A percentile compares a stretch with the other conserved stretches of the same genome.
Evolutionary conservation across 92 coral and sea anemone species (phyloP).

Genomic region (Parazoanthus darwini): DNA sequence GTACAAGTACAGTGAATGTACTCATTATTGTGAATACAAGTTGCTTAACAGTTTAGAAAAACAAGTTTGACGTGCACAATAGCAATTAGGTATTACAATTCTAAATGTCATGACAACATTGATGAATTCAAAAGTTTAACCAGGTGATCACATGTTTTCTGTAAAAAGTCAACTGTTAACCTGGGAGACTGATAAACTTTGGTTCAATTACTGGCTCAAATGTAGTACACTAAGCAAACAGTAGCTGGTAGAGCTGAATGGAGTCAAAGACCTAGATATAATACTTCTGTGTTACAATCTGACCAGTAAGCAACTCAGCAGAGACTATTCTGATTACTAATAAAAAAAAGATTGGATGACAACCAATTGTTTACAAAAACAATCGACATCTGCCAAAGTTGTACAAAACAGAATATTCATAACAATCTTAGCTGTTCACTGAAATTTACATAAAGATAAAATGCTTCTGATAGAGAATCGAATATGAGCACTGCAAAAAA

Average conservation of each 20-base stretch:
- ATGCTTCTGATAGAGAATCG: neutral
- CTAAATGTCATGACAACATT: too few relatives aligned
- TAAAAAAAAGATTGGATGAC: neutral
- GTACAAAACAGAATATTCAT: neutral
- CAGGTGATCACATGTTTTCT: too few relatives aligned
- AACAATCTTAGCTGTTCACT: neutral
- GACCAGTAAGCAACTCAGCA: neutral
- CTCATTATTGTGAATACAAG: too few relatives aligned
- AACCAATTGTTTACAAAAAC: conserved; percentile 5
- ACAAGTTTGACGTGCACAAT: too few relatives aligned
- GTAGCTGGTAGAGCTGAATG: neutral
- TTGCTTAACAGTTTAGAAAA: too few relatives aligned
- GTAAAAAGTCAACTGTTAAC: neutral
- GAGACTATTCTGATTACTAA: neutral
- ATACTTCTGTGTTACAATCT: neutral
- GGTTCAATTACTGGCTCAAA: neutral
- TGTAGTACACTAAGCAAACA: neutral
- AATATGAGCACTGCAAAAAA: neutral
- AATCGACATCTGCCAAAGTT: neutral
- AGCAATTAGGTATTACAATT: neutral
- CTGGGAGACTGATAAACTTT: neutral
- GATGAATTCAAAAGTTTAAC: too few relatives aligned
- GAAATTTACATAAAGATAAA: conserved; percentile 4
- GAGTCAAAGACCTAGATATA: neutral
- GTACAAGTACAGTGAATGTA: too few relatives aligned